These are phyloP conservation scores for Mylabris phalerata DNA, from an alignment of 1,140 invertebrate genomes.

Conservation along the genomic window DNA sequence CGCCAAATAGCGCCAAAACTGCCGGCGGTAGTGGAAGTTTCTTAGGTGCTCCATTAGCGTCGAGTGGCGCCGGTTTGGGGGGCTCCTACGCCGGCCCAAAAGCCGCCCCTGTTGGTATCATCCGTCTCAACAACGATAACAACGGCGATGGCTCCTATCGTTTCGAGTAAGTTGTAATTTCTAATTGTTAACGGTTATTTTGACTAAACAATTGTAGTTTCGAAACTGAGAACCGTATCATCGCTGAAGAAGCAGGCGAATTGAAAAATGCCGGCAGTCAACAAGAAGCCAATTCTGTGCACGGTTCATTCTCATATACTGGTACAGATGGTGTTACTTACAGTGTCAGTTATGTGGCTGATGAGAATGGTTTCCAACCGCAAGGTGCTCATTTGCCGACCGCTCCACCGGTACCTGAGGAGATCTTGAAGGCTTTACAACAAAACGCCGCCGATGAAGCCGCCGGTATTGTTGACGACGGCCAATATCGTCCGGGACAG, in stretches of 20 bases:
- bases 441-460: constrained; percentile 37
- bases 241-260: constrained; percentile 57
- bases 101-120: constrained; percentile 29
- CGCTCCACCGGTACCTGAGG: constrained; percentile 59
- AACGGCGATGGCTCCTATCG: constrained; percentile 48
- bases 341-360: constrained; percentile 64
- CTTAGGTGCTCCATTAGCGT: background rate
- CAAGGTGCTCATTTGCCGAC: constrained; percentile 55
- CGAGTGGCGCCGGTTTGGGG: background rate
- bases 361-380: constrained; percentile 70
- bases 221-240: constrained; percentile 66
- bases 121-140: constrained; percentile 46
- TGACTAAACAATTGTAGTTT: constrained; percentile 53
- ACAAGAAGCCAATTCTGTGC: constrained; percentile 52
- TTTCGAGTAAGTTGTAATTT: constrained; percentile 35
- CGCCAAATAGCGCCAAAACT: constrained; percentile 18
- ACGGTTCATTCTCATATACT: constrained; percentile 63
- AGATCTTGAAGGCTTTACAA: constrained; percentile 31
- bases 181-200: constrained; percentile 37
- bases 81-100: background rate
- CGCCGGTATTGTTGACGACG: constrained; percentile 7
- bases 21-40: constrained; percentile 12
- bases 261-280: constrained; percentile 50
- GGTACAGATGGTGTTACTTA: constrained; percentile 63
- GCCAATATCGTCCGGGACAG: constrained; percentile 6